Base-by-base conservation (phyloP, 2,888 invertebrate genomes). In the Euzetes globulus region DNA sequence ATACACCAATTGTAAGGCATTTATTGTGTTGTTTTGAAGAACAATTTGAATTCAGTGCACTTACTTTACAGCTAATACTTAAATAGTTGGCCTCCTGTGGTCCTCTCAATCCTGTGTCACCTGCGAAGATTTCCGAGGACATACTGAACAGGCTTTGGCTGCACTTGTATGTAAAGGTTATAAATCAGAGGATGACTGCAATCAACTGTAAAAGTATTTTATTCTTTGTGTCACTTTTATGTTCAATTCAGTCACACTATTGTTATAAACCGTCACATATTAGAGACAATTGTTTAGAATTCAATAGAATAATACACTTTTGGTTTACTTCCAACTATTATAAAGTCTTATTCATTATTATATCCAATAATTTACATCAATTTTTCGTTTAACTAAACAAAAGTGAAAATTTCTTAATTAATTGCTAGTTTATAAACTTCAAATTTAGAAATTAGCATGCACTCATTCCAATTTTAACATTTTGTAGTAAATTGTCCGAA, bases 181-280 rank as follows among this genome's bases (percentile, higher is more conserved):
- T 58, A 58, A 58, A 58, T 58, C 58, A 58, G 58, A 19, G 58
- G 58, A 58, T 58, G 58, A 58, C 58, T 58, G 58, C 58, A 58
- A 58, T 58, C 58, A 58, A 58, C 58, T 58, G 58, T 58, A 58
- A 58, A 58, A 58, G 58, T 58, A 22, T 58, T 58, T 58, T 58
- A 25, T 58, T 11, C 19, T 58, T 58, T 58, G 19, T 58, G 58
- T 58, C 19, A 15, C 58, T 58, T 58, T 58, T 58, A 58, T 58
- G 58, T 25, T 58, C 33, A 33, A 33, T 33, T 33, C 33, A 33
- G 33, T 33, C 33, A 58, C 17, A 58, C 58, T 58, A 58, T 58
- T 58, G 58, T 58, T 58, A 58, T 58, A 58, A 58, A 58, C 25
- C 17, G 58, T 58, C 13, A 22, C 58, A 58, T 25, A 58, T 58